Percentiles rank a stretch among this genome's conserved stretches.
These are phyloP conservation scores for Pelobates cultripes DNA, from an alignment of 2,797 vertebrate species.

Conservation along the genomic window DNA sequence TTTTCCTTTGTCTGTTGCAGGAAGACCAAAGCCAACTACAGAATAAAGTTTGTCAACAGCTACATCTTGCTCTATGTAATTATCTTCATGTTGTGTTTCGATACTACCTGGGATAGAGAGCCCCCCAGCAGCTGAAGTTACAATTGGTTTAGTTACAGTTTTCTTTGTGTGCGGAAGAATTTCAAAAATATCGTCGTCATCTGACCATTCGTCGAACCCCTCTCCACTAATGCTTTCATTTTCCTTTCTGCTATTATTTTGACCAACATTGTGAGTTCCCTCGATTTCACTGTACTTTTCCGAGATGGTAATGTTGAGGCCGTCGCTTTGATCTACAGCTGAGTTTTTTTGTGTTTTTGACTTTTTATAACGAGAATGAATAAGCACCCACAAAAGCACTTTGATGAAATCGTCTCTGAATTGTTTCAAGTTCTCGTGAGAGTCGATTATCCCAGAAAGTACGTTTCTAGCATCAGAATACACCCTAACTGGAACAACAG, in stretches of 20 bases:
- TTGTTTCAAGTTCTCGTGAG: slow-evolving; percentile 88
- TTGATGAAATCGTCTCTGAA: slow-evolving; percentile 93
- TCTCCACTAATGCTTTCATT: slow-evolving; percentile 82
- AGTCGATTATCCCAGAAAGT: slow-evolving; percentile 94
- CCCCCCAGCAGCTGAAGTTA: slow-evolving; percentile 64
- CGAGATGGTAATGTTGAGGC: slow-evolving; percentile 49
- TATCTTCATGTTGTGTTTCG: slow-evolving; percentile 78
- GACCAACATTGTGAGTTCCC: slow-evolving; percentile 52
- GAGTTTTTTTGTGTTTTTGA: slow-evolving; percentile 64
- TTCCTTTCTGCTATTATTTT: slow-evolving; percentile 73
- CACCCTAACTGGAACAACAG: slow-evolving; percentile 82
- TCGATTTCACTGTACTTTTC: slow-evolving; percentile 47
- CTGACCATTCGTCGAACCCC: slow-evolving; percentile 86
- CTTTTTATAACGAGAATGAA: slow-evolving; percentile 84
- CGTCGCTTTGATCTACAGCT: slow-evolving; percentile 41
- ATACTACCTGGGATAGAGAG: slow-evolving; percentile 88
- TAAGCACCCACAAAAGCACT: slow-evolving; percentile 89
- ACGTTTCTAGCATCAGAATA: slow-evolving; percentile 93
- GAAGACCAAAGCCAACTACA: slow-evolving; percentile 82
- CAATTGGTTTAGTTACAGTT: slow-evolving; percentile 73
- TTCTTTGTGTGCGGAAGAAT: slow-evolving; percentile 77
- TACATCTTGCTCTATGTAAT: slow-evolving; percentile 74
- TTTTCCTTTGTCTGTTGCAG: slow-evolving; percentile 81
- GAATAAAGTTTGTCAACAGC: slow-evolving; percentile 81
- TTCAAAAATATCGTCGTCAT: slow-evolving; percentile 88